Evolutionary conservation across 2,113 vertebrate genomes (phyloP), one percentile per base, ranked within the genome.

Genomic region (Hemiscyllium ocellatum): DNA sequence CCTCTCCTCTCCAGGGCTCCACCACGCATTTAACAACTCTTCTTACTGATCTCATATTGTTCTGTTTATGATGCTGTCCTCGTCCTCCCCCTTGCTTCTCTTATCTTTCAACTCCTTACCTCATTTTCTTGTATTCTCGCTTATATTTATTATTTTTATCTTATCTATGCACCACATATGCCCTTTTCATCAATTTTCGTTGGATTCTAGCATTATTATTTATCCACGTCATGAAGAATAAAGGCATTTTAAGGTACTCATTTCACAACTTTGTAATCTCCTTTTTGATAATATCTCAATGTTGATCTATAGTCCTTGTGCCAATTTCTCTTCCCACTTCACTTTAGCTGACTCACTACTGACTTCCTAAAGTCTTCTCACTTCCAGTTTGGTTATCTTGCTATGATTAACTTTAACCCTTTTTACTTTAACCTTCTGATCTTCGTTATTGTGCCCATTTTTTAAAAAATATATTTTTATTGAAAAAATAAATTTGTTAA

Each of bases 121-220:
- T 61, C 52, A 90, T 61, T 17, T 83, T 83, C 78, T 83, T 42
- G 78, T 83, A 42, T 83, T 83, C 78, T 83, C 78, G n/a, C 3
- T 37, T 83, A 33, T 76, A 33, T 83, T 83, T 80, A 80, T 80
- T 83, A 37, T 42, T 83, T 83, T 61, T 61, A 29, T 90, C 87
- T 90, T 90, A 90, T 65, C 87, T 61, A 17, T 90, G 8, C 26
- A 61, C 87, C 87, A 90, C 52, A 61, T 90, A 33, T 90, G 87
- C 52, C 87, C 87, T 61, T 90, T 90, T 56, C 87, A 61, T 90
- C 87, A 61, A 90, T 61, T 56, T 90, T 90, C 17, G 26, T 90
- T 61, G 52, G 50, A 61, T 61, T 90, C 52, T 3, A 33, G 26
- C 52, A 17, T 65, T 29, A 61, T 90, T 90, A 90, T 90, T 90